Evolutionary conservation across 2,888 invertebrate species (phyloP).

Genomic region (Drosophila seclusa): DNA sequence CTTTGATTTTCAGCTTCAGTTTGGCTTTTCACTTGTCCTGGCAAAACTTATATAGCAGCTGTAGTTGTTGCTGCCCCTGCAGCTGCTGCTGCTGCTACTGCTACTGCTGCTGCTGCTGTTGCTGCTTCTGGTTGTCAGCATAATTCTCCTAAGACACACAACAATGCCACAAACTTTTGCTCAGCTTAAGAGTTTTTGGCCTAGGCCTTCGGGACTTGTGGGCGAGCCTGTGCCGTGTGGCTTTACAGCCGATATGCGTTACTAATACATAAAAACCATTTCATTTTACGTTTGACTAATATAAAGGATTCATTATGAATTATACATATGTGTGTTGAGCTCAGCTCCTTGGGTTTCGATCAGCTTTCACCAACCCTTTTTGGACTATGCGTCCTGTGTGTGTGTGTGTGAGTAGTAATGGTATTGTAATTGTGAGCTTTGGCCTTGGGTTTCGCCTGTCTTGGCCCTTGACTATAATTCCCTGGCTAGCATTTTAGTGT

Average conservation of each 20-base stretch:
- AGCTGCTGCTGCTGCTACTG: slow-evolving; percentile 1
- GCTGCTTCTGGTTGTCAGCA: slow-evolving; percentile 52
- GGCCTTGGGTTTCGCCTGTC: slow-evolving; percentile 28
- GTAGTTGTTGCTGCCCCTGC: slow-evolving; percentile 35
- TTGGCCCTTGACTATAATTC: slow-evolving; percentile 32
- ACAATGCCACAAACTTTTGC: slow-evolving; percentile 63
- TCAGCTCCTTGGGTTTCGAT: slow-evolving; percentile 14
- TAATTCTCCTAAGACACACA: slow-evolving; percentile 66
- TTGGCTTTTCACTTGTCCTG: slow-evolving; percentile 27
- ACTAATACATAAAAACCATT: slow-evolving; percentile 75
- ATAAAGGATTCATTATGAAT: slow-evolving; percentile 82
- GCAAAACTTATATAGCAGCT: slow-evolving; percentile 38
- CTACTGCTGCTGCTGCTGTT: slow-evolving; percentile 13
- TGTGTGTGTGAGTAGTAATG: slow-evolving; percentile 18
- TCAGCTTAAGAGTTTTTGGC: slow-evolving; percentile 64
- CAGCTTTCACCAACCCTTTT: slow-evolving; percentile 15
- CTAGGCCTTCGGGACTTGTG: slow-evolving; percentile 23
- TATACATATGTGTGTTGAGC: slow-evolving; percentile 60
- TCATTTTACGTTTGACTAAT: slow-evolving; percentile 79
- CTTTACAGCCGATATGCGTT: slow-evolving; percentile 72
- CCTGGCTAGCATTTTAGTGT: slow-evolving; percentile 56
- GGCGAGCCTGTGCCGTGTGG: slow-evolving; percentile 39
- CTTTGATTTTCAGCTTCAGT: slow-evolving; percentile 71
- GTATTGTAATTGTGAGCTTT: slow-evolving; percentile 63
- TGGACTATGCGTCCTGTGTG: slow-evolving; percentile 53